Evolutionary conservation across 2,888 invertebrate species (phyloP), one percentile per base, ranked within the genome.

Genomic region (Andrena bucephala): DNA sequence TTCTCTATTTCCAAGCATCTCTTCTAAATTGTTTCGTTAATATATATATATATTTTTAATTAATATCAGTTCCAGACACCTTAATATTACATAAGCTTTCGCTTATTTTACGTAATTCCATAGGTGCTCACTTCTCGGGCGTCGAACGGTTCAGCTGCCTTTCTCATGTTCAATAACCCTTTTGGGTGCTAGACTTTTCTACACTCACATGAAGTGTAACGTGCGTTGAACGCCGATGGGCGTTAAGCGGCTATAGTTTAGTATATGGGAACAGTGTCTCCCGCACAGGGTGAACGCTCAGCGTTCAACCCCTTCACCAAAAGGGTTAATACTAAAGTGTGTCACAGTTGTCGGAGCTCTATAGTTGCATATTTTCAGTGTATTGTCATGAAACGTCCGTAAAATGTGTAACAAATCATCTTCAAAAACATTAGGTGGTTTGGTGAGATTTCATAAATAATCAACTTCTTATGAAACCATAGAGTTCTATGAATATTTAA

Each of bases 91-190:
- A 90, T 88, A 88, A 91, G 92, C 91, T 92, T 92, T 90, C 86
- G 91, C 91, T 92, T 92, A 87, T 89, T 91, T 92, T 91, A 89
- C 90, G 89, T 92, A 86, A 91, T 91, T 90, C 89, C 90, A 87
- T 92, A 90, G 88, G 86, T 89, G 89, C 83, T 90, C 88, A 91
- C 84, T 89, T 76, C 67, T 82, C 76, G 73, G 75, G 80, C 86
- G 89, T 84, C 84, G 75, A 80, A 83, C 87, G 87, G 84, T 84
- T 84, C 83, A 70, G 73, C 74, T 75, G 52, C 36, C 13, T 8
- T 20, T n/a, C 48, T 2, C n/a, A 50, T 31, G 13, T 50, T n/a
- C 8, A 5, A 67, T 48, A 54, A 54, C 36, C 36, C 33, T 27
- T 57, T 52, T 31, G 27, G 8, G 6, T 27, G 57, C 42, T 42